Evolutionary conservation across 2,888 invertebrate species (phyloP).

Genomic region (Notocelia uddmanniana): DNA sequence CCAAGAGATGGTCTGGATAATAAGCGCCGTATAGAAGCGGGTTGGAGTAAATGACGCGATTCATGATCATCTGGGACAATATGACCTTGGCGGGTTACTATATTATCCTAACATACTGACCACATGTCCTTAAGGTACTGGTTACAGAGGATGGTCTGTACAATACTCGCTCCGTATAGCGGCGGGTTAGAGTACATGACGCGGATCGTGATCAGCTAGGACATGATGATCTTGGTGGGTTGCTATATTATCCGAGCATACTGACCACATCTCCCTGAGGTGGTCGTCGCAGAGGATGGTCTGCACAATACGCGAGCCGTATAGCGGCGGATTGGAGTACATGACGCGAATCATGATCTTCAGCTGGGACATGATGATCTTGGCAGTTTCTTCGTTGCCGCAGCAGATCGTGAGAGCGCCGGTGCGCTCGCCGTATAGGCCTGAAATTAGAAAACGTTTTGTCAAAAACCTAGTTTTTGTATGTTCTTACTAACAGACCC

Average conservation of each 20-base stretch:
- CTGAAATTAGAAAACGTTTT: constrained; percentile 55
- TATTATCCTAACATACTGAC: too few species aligned
- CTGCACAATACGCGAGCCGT: constrained; percentile 95
- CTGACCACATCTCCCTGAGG: constrained; percentile 91
- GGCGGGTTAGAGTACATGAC: constrained; percentile 99
- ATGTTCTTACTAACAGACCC: not conserved
- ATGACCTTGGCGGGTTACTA: too few species aligned
- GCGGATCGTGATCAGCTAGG: constrained; percentile 97
- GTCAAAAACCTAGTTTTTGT: not conserved
- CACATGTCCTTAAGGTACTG: too few species aligned
- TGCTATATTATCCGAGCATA: too few species aligned
- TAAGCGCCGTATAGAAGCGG: constrained; percentile 97
- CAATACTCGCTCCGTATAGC: constrained; percentile 97
- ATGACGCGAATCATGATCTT: constrained; percentile 98
- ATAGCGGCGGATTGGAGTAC: constrained; percentile 98
- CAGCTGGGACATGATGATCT: constrained; percentile 95
- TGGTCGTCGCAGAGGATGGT: constrained; percentile 92
- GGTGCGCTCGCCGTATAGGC: constrained; percentile 95
- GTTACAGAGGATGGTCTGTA: constrained; percentile 92
- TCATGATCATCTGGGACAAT: constrained; percentile 97
- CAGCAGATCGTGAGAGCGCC: constrained; percentile 95
- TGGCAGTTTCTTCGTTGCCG: constrained; percentile 91
- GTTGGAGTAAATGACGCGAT: constrained; percentile 98
- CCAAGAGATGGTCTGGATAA: too few species aligned
- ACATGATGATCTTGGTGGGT: too few species aligned